Base-by-base conservation (phyloP, 1,140 invertebrate genomes). In the Dreissena polymorpha region DNA sequence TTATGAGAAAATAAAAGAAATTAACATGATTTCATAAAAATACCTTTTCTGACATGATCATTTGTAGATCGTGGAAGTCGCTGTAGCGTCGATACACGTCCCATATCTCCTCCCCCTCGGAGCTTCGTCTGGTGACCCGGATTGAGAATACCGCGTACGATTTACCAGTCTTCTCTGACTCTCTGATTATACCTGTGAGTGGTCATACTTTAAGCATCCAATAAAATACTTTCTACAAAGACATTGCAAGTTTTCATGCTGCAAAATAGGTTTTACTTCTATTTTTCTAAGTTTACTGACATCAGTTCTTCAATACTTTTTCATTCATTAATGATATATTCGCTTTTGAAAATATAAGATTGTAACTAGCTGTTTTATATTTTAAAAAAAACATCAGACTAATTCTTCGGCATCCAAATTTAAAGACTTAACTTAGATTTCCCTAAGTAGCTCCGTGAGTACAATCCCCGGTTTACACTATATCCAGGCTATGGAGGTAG, bases 81-180 rank as follows among this genome's bases (percentile, higher is more conserved):
- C 97, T 98, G 90, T 98, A 99, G 75, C 95, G 87, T 73, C 95
- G 83, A 74, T 94, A 93, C n/a, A 95, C 93, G 88, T 94, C 93
- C 93, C 94, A 94, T n/a, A 95, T 95, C 91, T 96, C 94, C 86
- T 95, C 95, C 72, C 90, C 88, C 87, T 93, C 94, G 88, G 93
- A 95, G 73, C 93, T 93, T 87, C 95, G 86, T 71, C 90, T 95
- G 0, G 94, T 95, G 0, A 98, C 97, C 29, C 96, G 95, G 23
- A 98, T 95, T 0, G 97, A 97, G 92, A 99, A 99, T 76, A 98
- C 96, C 0, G 97, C 97, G 92, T 97, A 98, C 0, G 96, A 95
- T 78, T 94, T 93, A 89, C 96, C 96, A 53, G 85, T 78, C 68
- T 90, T 90, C 6, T 89, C 87, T 0, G 89, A 85, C 50, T 92